Evolutionary conservation across 2,888 invertebrate species (phyloP).

Genomic region (Thecocarcelia acutangulata): DNA sequence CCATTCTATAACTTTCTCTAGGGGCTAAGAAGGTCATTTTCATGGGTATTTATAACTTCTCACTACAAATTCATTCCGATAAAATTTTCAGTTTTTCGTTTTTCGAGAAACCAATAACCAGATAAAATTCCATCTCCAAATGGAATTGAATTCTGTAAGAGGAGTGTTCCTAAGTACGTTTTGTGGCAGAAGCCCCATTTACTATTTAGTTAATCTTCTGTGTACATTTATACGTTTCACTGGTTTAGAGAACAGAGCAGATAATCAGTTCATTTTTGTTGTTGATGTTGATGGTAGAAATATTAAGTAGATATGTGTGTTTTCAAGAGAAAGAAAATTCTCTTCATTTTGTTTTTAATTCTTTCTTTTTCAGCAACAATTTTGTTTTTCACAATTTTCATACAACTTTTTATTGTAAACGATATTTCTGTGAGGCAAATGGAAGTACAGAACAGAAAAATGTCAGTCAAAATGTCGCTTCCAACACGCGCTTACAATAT

Average conservation of each 20-base stretch:
- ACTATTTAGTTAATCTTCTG: too few relatives aligned
- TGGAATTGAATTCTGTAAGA: too few relatives aligned
- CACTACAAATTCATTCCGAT: too few relatives aligned
- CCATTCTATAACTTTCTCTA: too few relatives aligned
- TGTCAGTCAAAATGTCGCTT: conserved; percentile 80
- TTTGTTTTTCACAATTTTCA: conserved; percentile 16
- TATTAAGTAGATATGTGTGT: conserved; percentile 18
- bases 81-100: too few relatives aligned
- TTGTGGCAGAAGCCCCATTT: too few relatives aligned
- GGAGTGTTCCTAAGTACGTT: too few relatives aligned
- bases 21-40: too few relatives aligned
- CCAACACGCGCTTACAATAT: conserved; percentile 78
- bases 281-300: conserved; percentile 14
- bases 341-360: conserved; percentile 32
- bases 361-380: background rate
- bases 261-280: conserved; percentile 17
- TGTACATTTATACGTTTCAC: too few relatives aligned
- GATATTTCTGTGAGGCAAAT: conserved; percentile 75
- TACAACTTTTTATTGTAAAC: conserved; percentile 72
- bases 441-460: conserved; percentile 73
- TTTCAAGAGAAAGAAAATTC: conserved; percentile 28
- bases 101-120: too few relatives aligned
- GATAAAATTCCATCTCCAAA: too few relatives aligned
- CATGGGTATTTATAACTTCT: too few relatives aligned
- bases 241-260: conserved; percentile 18